These are phyloP conservation scores for Congeria kusceri DNA, from an alignment of 2,888 invertebrate species.

Conservation along the genomic window DNA sequence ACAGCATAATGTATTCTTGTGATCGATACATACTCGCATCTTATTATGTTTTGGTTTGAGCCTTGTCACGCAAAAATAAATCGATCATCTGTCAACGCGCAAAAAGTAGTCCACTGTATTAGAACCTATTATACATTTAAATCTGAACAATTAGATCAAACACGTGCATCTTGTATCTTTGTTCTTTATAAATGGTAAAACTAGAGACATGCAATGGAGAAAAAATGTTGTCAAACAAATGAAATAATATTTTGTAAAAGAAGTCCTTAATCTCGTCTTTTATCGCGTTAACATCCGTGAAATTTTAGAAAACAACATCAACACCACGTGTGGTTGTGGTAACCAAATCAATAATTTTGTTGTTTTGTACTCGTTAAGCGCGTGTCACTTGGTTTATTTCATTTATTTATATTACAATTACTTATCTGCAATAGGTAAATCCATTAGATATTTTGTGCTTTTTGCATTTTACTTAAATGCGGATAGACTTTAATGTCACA, in stretches of 20 bases:
- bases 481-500: too few species aligned
- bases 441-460: too few species aligned
- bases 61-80: constrained; percentile 40
- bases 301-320: constrained; percentile 21
- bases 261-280: constrained; percentile 35
- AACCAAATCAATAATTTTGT: not conserved
- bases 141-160: too few species aligned
- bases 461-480: too few species aligned
- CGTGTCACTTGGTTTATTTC: too few species aligned
- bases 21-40: constrained; percentile 68
- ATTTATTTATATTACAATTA: too few species aligned
- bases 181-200: too few species aligned
- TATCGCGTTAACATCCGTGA: constrained; percentile 30
- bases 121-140: too few species aligned
- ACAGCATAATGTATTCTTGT: constrained; percentile 61
- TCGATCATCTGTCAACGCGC: constrained; percentile 54
- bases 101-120: constrained; percentile 33
- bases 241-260: not conserved
- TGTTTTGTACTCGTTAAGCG: not conserved
- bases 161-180: too few species aligned
- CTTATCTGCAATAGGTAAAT: too few species aligned
- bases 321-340: constrained; percentile 26
- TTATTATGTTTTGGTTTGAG: constrained; percentile 82
- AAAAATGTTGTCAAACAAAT: too few species aligned
- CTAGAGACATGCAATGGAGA: too few species aligned